Base-by-base conservation (phyloP, 2,113 vertebrate genomes). In the Prunella fulvescens region DNA sequence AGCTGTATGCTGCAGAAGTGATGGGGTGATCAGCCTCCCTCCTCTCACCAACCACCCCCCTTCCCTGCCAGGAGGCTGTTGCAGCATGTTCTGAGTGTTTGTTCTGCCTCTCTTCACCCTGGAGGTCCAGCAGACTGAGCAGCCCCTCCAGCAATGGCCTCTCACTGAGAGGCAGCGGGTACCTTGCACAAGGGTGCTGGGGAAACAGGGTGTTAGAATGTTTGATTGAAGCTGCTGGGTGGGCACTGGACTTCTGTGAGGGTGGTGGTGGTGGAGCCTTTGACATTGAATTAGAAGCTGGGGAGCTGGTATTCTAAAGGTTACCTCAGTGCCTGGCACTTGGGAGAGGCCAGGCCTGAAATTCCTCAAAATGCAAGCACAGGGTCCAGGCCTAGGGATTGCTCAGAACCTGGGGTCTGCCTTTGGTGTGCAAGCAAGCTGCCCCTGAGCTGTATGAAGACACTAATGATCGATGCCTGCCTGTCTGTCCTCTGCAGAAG, bases 401-500 rank as follows among this genome's bases (percentile, higher is more conserved):
- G 60, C 82, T 77, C 28, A 40, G 74, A 53, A 39, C 12, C 39
- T 45, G 40, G 58, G 11, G 14, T 76, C 29, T 60, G 53, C 56
- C 47, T 56, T 37, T 51, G 39, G 29, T 25, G 25, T 61, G 45
- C 42, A 72, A 10, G 40, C 35, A 64, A 33, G 29, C 29, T 85
- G 37, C 24, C 14, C 12, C 40, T 22, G 19, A 62, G 47, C 29
- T 62, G 60, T 66, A 3, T 39, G 57, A 61, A 40, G 56, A 58
- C n/a, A 28, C 19, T 62, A 40, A 39, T 67, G 45, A 82, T 62
- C 62, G 37, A 83, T 39, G 51, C 26, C 51, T 93, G 48, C 76
- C 28, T 86, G 42, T 95, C 65, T 98, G 82, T 95, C 90, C 85
- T 86, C 95, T 91, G 94, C 98, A 99, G 99, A 99, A 99, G 97